Percentiles rank a stretch among this genome's conserved stretches.
Conservation (phyloP, 1,140 invertebrate species). For the Trissolcus basalis region DNA sequence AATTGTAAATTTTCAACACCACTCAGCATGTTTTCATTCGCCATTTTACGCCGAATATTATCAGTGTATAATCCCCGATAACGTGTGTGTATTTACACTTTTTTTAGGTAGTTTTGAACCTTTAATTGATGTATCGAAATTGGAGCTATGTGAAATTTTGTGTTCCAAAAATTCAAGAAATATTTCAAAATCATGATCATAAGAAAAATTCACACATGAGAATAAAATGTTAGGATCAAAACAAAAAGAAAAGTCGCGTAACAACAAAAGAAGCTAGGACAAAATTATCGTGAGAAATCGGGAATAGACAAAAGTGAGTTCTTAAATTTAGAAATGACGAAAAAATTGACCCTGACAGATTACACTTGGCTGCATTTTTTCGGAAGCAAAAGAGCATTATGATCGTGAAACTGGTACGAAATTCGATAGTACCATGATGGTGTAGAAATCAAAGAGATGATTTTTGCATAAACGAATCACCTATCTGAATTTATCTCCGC, state of each 20-base stretch:
- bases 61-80: background rate
- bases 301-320: background rate
- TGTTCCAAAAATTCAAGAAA: no score
- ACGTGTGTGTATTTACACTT: slow-evolving; percentile 2
- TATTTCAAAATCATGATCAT: no score
- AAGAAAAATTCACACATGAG: no score
- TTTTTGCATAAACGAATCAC: slow-evolving; percentile 46
- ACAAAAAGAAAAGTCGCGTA: no score
- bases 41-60: slow-evolving; percentile 4
- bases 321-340: slow-evolving; percentile 9
- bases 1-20: no score
- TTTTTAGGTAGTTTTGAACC: background rate
- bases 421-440: slow-evolving; percentile 35
- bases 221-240: no score
- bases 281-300: no score
- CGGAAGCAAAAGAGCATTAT: slow-evolving; percentile 51
- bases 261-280: no score
- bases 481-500: slow-evolving; percentile 33
- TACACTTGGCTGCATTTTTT: slow-evolving; percentile 50
- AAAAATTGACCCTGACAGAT: slow-evolving; percentile 41
- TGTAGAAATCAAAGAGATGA: slow-evolving; percentile 29
- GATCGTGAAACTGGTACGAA: slow-evolving; percentile 39
- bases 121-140: background rate
- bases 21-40: background rate
- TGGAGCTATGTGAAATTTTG: no score